Evolutionary conservation across 2,797 vertebrate genomes (phyloP).

Genomic region (Pangasius sanitwongsei): DNA sequence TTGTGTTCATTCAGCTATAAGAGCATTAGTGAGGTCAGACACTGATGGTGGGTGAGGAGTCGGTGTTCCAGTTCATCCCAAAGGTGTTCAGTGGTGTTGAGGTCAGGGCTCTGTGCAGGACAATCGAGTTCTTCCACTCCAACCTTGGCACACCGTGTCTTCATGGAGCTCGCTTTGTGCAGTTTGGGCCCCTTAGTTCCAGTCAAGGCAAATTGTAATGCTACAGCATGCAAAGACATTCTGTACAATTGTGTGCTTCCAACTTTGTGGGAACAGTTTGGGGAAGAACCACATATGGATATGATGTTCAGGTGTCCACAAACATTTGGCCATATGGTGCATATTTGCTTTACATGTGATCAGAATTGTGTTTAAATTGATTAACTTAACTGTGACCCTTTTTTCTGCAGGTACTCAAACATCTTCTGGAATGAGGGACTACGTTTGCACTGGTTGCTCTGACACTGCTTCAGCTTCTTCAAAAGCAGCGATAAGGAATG

Average conservation of each 20-base stretch:
- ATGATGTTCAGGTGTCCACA: not conserved
- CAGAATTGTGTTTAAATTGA: not conserved
- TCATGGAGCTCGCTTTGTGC: not conserved
- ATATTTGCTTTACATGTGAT: not conserved
- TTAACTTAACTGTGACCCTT: not conserved
- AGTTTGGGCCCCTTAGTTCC: not conserved
- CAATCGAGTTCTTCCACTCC: not conserved
- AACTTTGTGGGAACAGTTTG: not conserved
- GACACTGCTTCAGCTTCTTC: not conserved
- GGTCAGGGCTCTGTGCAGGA: not conserved
- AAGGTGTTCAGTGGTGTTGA: not conserved
- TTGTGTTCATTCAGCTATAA: not conserved
- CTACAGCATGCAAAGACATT: not conserved
- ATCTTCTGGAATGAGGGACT: constrained; percentile 23
- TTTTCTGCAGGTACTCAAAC: not conserved
- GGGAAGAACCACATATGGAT: not conserved
- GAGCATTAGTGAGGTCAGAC: no score
- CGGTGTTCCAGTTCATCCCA: not conserved
- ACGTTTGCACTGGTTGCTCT: not conserved
- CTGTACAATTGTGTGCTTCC: not conserved
- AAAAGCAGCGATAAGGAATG: not conserved
- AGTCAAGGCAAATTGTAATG: not conserved
- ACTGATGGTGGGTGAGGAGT: not conserved
- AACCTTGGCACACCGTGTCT: not conserved
- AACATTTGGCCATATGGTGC: not conserved